Conservation (phyloP, 2,113 vertebrate species). For the Eulemur rufifrons region DNA sequence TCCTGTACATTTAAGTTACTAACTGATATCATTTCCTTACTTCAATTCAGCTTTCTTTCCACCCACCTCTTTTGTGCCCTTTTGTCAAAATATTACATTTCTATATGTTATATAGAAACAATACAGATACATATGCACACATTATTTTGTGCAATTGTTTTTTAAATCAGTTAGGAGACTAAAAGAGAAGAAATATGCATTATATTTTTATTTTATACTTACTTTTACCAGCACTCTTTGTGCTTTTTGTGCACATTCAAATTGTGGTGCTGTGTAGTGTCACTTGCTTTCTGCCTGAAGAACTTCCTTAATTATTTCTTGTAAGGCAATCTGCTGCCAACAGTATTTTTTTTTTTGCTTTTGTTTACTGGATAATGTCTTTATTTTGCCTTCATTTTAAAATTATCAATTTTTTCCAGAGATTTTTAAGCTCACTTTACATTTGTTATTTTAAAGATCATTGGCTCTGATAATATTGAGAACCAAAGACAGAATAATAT, state of each 20-base stretch:
- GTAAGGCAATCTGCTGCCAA: background rate
- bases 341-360: background rate
- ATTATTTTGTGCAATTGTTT: background rate
- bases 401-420: background rate
- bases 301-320: background rate
- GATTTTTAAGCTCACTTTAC: slow-evolving; percentile 2
- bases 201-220: background rate
- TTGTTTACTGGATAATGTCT: background rate
- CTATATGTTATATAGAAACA: background rate
- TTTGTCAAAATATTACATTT: background rate
- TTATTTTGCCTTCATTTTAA: slow-evolving; percentile 42
- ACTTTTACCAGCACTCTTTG: background rate
- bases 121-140: background rate
- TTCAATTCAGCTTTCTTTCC: background rate
- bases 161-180: background rate
- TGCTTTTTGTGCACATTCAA: background rate
- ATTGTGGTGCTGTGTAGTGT: background rate
- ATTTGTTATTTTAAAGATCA: slow-evolving; percentile 22
- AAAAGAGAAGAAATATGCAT: background rate
- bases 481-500: slow-evolving; percentile 11
- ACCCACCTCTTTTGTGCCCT: background rate
- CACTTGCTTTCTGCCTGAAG: background rate
- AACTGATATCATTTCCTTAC: background rate
- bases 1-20: background rate
- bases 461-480: background rate